phyloP scores from a whole-genome alignment of 1,140 invertebrate species.

The Eulimnadia texana region DNA sequence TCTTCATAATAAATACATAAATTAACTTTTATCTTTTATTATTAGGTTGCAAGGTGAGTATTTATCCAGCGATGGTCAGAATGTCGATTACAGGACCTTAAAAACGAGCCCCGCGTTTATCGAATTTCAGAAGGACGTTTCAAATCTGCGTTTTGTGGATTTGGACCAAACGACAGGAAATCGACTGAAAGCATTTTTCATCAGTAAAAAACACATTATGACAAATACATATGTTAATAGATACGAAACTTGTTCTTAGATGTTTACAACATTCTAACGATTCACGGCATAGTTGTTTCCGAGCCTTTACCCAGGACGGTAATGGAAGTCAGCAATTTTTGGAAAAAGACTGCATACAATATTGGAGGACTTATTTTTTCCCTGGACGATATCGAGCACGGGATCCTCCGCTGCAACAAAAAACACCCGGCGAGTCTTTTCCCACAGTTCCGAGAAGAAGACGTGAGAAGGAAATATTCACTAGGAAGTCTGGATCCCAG shows the following conservation, averaged over 20 bases:
- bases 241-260: conserved; percentile 18
- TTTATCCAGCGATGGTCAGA: too few species aligned
- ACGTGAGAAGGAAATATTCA: conserved; percentile 26
- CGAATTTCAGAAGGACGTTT: background rate
- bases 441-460: conserved; percentile 25
- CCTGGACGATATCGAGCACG: conserved; percentile 33
- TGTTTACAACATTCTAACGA: conserved; percentile 29
- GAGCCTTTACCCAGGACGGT: conserved; percentile 26
- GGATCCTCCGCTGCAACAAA: conserved; percentile 31
- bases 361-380: conserved; percentile 27
- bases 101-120: background rate
- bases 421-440: conserved; percentile 28
- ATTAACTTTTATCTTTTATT: too few species aligned
- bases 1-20: too few species aligned
- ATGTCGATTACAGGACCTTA: background rate
- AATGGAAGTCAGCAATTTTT: conserved; percentile 28
- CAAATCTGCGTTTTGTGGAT: background rate
- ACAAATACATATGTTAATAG: background rate
- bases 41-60: too few species aligned
- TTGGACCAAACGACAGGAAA: background rate
- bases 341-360: conserved; percentile 28
- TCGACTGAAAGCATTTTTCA: background rate
- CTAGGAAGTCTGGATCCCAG: conserved; percentile 28
- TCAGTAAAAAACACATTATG: background rate
- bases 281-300: conserved; percentile 26